Conservation (phyloP, 2,113 vertebrate species). For the Nibea albiflora region DNA sequence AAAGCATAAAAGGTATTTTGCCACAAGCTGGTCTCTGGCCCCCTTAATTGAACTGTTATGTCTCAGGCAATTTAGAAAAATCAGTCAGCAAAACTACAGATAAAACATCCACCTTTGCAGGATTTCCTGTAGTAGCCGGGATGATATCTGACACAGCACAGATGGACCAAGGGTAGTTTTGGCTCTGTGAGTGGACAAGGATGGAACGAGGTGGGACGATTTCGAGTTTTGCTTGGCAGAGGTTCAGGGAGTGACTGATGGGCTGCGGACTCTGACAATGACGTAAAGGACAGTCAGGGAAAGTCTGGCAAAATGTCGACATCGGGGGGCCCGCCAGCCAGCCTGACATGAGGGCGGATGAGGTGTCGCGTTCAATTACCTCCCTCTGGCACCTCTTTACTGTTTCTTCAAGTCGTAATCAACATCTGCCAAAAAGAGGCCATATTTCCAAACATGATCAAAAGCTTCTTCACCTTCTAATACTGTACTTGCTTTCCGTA, state of each 20-base stretch:
- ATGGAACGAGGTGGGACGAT: slow-evolving; percentile 44
- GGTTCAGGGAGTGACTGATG: slow-evolving; percentile 60
- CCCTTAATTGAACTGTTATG: slow-evolving; percentile 22
- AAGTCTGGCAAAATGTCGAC: slow-evolving; percentile 39
- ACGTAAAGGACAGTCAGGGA: slow-evolving; percentile 64
- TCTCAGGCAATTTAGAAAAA: slow-evolving; percentile 28
- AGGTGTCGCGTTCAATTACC: slow-evolving; percentile 54
- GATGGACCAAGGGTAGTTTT: slow-evolving; percentile 22
- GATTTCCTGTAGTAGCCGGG: background rate
- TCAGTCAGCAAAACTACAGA: slow-evolving; percentile 36
- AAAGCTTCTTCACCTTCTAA: slow-evolving; percentile 38
- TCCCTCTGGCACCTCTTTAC: slow-evolving; percentile 34
- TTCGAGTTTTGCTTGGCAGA: slow-evolving; percentile 61
- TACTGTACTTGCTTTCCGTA: background rate
- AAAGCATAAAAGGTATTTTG: slow-evolving; percentile 41
- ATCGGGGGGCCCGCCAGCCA: slow-evolving; percentile 33
- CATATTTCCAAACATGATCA: slow-evolving; percentile 39
- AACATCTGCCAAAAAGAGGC: slow-evolving; percentile 44
- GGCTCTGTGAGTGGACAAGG: slow-evolving; percentile 25
- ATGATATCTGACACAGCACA: slow-evolving; percentile 30
- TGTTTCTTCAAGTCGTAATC: slow-evolving; percentile 41
- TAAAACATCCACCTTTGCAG: slow-evolving; percentile 19
- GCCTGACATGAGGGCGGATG: slow-evolving; percentile 51
- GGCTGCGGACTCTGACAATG: slow-evolving; percentile 57
- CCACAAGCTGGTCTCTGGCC: slow-evolving; percentile 29